These are phyloP conservation scores for Spodoptera picta DNA, from an alignment of 2,888 invertebrate species.

Conservation along the genomic window DNA sequence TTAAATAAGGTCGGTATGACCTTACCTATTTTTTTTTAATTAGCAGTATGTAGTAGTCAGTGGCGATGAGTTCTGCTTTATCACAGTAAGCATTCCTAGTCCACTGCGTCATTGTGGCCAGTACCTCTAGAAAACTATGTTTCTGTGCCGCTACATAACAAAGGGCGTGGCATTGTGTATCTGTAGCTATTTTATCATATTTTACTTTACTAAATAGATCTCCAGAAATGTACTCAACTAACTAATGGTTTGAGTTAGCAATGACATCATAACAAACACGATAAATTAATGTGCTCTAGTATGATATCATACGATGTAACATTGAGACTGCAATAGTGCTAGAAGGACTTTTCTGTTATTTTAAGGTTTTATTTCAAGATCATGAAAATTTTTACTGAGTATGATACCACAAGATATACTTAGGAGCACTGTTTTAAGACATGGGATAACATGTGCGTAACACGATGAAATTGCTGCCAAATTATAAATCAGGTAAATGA, in stretches of 20 bases:
- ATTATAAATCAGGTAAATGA: constrained; percentile 22
- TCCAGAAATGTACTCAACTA: constrained; percentile 20
- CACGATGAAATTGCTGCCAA: constrained; percentile 29
- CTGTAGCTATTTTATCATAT: constrained; percentile 28
- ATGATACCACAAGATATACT: constrained; percentile 2
- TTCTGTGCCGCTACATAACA: constrained; percentile 46
- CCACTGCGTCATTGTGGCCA: constrained; percentile 62
- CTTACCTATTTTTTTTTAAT: constrained; percentile 75
- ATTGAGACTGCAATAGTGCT: constrained; percentile 44
- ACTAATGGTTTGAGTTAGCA: constrained; percentile 54
- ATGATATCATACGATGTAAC: constrained; percentile 68
- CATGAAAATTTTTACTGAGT: constrained; percentile 11
- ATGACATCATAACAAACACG: constrained; percentile 69
- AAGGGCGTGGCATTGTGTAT: constrained; percentile 61
- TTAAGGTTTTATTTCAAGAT: constrained; percentile 29
- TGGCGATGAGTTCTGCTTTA: constrained; percentile 56
- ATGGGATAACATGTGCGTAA: constrained; percentile 12
- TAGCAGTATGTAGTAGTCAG: constrained; percentile 60
- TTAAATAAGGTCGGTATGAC: constrained; percentile 66
- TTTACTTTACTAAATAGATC: constrained; percentile 26
- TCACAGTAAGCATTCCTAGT: constrained; percentile 64
- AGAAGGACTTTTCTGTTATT: constrained; percentile 53
- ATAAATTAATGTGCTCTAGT: constrained; percentile 60
- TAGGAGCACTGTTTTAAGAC: constrained; percentile 15
- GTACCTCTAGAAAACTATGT: constrained; percentile 56